Conservation (phyloP, 92 coral and sea anemone genomes). For the Parazoanthus swiftii region DNA sequence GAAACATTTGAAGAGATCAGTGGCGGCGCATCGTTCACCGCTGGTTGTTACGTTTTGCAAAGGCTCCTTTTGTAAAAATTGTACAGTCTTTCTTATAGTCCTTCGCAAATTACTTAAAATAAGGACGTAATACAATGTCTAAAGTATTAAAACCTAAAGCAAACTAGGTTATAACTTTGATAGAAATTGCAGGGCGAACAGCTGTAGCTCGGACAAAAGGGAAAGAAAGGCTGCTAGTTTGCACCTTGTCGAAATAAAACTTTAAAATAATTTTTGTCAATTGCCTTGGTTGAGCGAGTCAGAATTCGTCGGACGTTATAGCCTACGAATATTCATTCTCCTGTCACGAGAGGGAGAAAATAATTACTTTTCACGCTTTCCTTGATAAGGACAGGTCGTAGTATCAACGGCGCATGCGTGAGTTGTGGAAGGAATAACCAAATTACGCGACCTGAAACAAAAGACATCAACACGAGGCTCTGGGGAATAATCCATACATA, state of each 20-base stretch:
- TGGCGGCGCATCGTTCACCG: not conserved
- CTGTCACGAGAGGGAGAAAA: no score
- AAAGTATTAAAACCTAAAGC: not conserved
- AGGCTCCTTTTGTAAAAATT: conserved; percentile 28
- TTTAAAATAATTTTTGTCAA: not conserved
- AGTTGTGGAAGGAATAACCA: no score
- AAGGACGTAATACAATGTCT: not conserved
- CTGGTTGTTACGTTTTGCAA: conserved; percentile 28
- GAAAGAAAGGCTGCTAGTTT: not conserved
- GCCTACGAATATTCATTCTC: no score
- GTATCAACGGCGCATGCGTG: no score
- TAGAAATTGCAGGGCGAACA: not conserved
- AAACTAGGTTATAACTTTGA: not conserved
- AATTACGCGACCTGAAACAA: no score
- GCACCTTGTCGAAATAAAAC: conserved; percentile 13
- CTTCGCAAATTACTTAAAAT: conserved; percentile 5
- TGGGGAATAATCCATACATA: no score
- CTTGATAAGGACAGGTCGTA: no score
- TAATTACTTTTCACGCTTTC: no score
- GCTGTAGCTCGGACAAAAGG: not conserved
- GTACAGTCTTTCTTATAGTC: conserved; percentile 16
- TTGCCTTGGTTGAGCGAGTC: not conserved
- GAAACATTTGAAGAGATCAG: not conserved
- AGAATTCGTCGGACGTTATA: not conserved
- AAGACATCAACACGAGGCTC: no score